phyloP scores from a whole-genome alignment of 2,113 vertebrate species.

The Nothoprocta perdicaria region DNA sequence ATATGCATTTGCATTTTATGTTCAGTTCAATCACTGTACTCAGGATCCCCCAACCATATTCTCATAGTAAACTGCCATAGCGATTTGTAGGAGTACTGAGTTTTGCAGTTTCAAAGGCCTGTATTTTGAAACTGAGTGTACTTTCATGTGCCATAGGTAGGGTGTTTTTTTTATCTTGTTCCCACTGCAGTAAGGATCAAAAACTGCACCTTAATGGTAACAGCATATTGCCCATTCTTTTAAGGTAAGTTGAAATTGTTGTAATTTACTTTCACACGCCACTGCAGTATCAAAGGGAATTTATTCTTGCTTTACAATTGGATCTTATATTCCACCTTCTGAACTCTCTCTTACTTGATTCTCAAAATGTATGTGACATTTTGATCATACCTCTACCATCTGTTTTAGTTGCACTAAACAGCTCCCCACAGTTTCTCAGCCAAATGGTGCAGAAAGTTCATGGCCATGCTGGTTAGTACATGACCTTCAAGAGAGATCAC shows the following conservation, averaged over 20 bases:
- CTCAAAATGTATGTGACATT: neutral
- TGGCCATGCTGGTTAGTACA: neutral
- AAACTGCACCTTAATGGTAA: neutral
- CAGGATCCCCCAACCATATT: neutral
- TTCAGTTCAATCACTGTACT: neutral
- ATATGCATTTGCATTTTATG: neutral
- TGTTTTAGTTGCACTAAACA: neutral
- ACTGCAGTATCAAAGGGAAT: neutral
- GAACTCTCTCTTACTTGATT: neutral
- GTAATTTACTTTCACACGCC: neutral
- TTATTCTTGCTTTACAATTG: neutral
- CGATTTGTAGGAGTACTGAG: neutral
- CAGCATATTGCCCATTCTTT: neutral
- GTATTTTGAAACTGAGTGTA: neutral
- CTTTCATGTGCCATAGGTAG: neutral
- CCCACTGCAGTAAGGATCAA: neutral
- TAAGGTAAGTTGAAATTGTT: neutral
- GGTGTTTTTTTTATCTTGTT: neutral
- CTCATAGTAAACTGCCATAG: neutral
- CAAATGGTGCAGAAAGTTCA: neutral
- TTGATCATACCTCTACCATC: neutral
- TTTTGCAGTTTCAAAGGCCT: neutral
- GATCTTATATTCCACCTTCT: neutral
- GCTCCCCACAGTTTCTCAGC: neutral
- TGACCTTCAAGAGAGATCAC: neutral